Evolutionary conservation across 1,140 invertebrate genomes (phyloP), one percentile per base, ranked within the genome.

Genomic region (Drosophila trapezifrons): DNA sequence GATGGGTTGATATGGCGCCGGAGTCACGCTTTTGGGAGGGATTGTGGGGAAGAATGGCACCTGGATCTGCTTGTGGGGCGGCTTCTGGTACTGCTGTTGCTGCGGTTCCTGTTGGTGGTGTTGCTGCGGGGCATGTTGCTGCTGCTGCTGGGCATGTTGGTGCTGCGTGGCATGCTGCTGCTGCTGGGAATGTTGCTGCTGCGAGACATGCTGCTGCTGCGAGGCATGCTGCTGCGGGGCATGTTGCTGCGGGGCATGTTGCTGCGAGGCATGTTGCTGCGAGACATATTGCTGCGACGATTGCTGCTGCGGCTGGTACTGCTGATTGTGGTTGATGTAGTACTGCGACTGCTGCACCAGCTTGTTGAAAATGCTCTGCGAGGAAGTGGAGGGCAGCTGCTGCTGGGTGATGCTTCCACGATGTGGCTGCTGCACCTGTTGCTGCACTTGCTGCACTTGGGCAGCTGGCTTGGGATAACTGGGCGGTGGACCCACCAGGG

Each of bases 281-380:
- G 27, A 93, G 71, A 58, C 91, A 29, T 63, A 51, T 6, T 22
- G 22, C n/a, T n/a, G n/a, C n/a, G n/a, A n/a, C n/a, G n/a, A n/a
- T n/a, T 63, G 67, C 85, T 47, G 92, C 13, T 70, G 75, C 76
- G 90, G 62, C 60, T 59, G 76, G 60, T 91, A 91, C 55, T 91
- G 81, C 49, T 90, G 92, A 72, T 90, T 90, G 78, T 93, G 94
- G 71, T 92, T 93, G 70, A 82, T 92, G 90, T 90, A 93, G 66
- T 74, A 91, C n/a, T 92, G 92, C 55, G 93, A 92, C 25, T 93
- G 92, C 27, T 92, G 80, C 52, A 90, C 70, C 29, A 82, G 25
- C 54, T 91, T 91, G 27, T 90, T 91, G 60, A 81, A 91, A 7
- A 90, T 80, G n/a, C 54, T 69, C 29, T 89, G 84, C 3, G 78